A percentile compares a stretch with the other conserved stretches of the same genome.
Conservation (phyloP, 2,797 vertebrate genomes). For the Podarcis lilfordi region DNA sequence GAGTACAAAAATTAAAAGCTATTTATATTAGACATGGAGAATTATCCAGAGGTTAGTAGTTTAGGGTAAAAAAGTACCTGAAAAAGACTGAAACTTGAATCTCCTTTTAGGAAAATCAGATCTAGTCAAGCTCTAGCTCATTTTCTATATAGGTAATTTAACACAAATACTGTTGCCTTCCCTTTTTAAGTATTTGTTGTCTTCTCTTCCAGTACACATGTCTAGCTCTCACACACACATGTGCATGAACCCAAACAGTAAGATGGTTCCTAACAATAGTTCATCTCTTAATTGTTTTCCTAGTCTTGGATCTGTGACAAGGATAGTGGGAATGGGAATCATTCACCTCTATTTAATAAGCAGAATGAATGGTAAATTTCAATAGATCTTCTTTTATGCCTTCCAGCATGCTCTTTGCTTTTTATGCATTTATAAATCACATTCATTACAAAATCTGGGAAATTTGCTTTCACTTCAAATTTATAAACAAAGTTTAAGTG, state of each 20-base stretch:
- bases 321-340: not conserved
- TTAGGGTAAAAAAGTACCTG: constrained; percentile 57
- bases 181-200: not conserved
- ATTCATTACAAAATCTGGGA: not conserved
- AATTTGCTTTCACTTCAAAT: not conserved
- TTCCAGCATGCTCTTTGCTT: not conserved
- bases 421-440: not conserved
- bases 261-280: not conserved
- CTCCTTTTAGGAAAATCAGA: constrained; percentile 54
- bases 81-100: constrained; percentile 62
- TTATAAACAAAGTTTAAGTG: not conserved
- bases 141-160: constrained; percentile 61
- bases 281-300: not conserved
- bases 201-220: not conserved
- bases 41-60: not conserved
- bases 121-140: constrained; percentile 45
- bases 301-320: not conserved
- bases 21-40: constrained; percentile 17
- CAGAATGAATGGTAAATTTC: not conserved
- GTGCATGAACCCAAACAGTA: not conserved
- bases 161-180: constrained; percentile 48
- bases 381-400: not conserved
- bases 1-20: constrained; percentile 57
- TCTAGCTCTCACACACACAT: not conserved
- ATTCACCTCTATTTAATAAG: not conserved